Evolutionary conservation across 2,113 vertebrate genomes (phyloP), one percentile per base, ranked within the genome.

Genomic region (Pygoscelis adeliae): DNA sequence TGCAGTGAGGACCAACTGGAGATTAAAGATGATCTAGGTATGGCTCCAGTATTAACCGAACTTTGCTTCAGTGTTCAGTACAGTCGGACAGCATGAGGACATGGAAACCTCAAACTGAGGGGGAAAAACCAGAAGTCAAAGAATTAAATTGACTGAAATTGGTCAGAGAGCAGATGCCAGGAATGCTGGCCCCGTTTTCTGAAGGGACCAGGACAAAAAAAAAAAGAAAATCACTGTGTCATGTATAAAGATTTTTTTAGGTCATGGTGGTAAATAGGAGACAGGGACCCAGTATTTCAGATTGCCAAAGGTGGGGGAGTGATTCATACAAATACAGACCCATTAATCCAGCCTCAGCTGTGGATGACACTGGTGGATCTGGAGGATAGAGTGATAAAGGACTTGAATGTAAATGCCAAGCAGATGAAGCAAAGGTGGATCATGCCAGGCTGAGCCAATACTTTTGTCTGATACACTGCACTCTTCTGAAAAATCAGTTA

Each of bases 21-120:
- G 88, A 81, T 92, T 81, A 94, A 89, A 94, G 92, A 92, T 89
- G n/a, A 81, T 84, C 42, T 81, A 94, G 83, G 47, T 96, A 86
- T 90, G 59, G 55, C 46, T 94, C 50, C 55, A 94, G 15, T 66
- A 44, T 89, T 83, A 83, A 81, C n/a, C 3, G 9, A 78, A 62
- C 46, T 81, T 90, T 72, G 25, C 58, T 93, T 88, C 63, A 62
- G 55, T 62, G n/a, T 66, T 96, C 59, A 83, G 44, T 89, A 25
- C 17, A 69, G 49, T 61, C 73, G 17, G 71, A 85, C 15, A 38
- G 74, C 25, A 62, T 86, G 62, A 80, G 29, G 21, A 72, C 14
- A 20, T 50, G 55, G 38, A 90, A 90, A 52, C 74, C 22, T 73
- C 83, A 90, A 93, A 55, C 38, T 55, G 49, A 65, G 21, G 32